Evolutionary conservation across 1,140 invertebrate species (phyloP).

Genomic region (Rhopalosiphum padi): DNA sequence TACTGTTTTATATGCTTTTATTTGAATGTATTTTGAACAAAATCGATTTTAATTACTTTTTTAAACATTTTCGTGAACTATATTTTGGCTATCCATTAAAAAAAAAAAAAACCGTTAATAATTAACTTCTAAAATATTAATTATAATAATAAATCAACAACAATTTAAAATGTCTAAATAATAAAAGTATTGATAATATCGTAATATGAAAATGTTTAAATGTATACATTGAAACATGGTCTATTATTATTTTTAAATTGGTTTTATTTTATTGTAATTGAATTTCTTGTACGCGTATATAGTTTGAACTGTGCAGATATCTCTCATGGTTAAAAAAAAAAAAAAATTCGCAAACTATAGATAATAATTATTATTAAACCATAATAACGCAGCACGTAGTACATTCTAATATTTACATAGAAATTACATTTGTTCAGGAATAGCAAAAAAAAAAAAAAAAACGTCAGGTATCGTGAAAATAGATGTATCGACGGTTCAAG

Average conservation of each 20-base stretch:
- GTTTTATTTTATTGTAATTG: neutral
- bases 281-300: neutral
- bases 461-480: neutral
- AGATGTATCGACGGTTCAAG: neutral
- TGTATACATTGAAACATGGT: neutral
- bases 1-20: neutral
- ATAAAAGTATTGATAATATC: neutral
- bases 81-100: neutral
- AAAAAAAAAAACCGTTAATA: too few species aligned
- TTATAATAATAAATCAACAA: neutral
- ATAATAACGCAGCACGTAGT: neutral
- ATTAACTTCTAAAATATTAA: neutral
- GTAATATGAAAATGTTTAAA: neutral
- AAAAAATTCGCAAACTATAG: neutral
- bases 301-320: neutral
- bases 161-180: neutral
- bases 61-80: neutral
- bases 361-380: neutral
- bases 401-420: neutral
- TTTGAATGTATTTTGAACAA: neutral
- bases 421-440: neutral
- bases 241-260: neutral
- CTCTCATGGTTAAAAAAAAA: neutral
- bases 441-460: neutral
- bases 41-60: neutral